These are phyloP conservation scores for Petrolisthes cinctipes DNA, from an alignment of 2,888 invertebrate genomes.

Conservation along the genomic window DNA sequence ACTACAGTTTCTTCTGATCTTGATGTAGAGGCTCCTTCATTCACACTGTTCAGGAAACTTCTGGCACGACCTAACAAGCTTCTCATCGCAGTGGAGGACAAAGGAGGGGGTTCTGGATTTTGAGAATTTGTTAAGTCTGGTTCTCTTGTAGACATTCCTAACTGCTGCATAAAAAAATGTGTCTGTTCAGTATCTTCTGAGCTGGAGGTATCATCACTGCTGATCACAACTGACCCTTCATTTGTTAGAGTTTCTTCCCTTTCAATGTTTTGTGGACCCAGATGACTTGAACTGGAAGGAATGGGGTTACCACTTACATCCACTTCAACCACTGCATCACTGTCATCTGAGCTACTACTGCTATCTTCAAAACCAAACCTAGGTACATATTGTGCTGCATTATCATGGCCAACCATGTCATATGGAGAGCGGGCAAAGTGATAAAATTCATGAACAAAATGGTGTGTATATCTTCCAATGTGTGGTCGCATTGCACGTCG, in stretches of 20 bases:
- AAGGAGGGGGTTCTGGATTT: conserved; percentile 37
- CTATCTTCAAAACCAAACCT: conserved; percentile 44
- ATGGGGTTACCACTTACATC: conserved; percentile 45
- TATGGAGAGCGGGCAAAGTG: conserved; percentile 88
- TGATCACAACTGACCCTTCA: conserved; percentile 61
- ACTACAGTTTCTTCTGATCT: conserved; percentile 18
- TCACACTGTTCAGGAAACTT: conserved; percentile 31
- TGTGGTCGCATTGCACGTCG: conserved; percentile 78
- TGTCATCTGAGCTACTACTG: conserved; percentile 47
- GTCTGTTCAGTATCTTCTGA: conserved; percentile 20
- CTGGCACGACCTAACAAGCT: conserved; percentile 35
- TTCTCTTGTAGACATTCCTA: background rate
- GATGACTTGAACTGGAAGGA: background rate
- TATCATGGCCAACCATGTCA: conserved; percentile 81
- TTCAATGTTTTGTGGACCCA: conserved; percentile 37
- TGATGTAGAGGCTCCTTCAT: conserved; percentile 58
- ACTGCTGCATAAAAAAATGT: background rate
- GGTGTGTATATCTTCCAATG: conserved; percentile 80
- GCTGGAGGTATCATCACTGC: conserved; percentile 43
- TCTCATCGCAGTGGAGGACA: background rate
- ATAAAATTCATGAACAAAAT: conserved; percentile 90
- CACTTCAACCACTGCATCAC: conserved; percentile 53
- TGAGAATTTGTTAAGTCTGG: conserved; percentile 3
- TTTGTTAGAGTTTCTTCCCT: conserved; percentile 59
- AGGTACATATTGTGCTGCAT: conserved; percentile 55